A percentile compares a stretch with the other conserved stretches of the same genome.
Evolutionary conservation across 1,140 invertebrate species (phyloP).

Genomic region (Doryteuthis pealeii): DNA sequence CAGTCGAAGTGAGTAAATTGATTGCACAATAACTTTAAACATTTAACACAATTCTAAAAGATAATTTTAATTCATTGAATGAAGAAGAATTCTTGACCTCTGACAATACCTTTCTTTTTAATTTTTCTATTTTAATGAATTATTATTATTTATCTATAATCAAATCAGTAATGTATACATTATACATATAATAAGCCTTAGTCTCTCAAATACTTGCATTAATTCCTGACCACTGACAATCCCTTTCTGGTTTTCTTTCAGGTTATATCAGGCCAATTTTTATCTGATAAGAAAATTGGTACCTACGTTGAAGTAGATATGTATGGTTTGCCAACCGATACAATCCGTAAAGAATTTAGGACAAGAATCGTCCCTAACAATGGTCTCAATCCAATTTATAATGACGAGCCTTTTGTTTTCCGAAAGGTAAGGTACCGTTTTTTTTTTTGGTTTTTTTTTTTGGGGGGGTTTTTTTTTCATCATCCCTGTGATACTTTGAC

Average conservation of each 20-base stretch:
- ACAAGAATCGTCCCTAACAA: constrained; percentile 95
- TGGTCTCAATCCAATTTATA: constrained; percentile 90
- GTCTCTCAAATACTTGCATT: too few relatives aligned
- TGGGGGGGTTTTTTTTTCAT: too few relatives aligned
- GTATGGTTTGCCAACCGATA: constrained; percentile 99
- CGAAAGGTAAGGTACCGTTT: constrained; percentile 74
- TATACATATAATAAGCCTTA: too few relatives aligned
- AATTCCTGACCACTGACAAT: too few relatives aligned
- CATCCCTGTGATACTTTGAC: too few relatives aligned
- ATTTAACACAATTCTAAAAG: too few relatives aligned
- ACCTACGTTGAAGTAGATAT: constrained; percentile 99
- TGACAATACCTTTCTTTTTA: too few relatives aligned
- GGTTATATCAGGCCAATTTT: constrained; percentile 99
- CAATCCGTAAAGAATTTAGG: constrained; percentile 96
- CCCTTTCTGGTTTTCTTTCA: constrained; percentile 52
- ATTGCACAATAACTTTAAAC: not conserved
- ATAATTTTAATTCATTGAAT: too few relatives aligned
- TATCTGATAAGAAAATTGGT: constrained; percentile 98
- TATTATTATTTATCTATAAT: too few relatives aligned
- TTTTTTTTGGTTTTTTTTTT: not conserved
- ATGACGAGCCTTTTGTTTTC: constrained; percentile 97
- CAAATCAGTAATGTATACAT: too few relatives aligned
- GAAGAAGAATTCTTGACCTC: too few relatives aligned
- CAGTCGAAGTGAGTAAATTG: constrained; percentile 77
- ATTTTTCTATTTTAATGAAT: too few relatives aligned